These are phyloP conservation scores for Oreohelix idahoensis DNA, from an alignment of 1,140 invertebrate genomes.

Conservation along the genomic window DNA sequence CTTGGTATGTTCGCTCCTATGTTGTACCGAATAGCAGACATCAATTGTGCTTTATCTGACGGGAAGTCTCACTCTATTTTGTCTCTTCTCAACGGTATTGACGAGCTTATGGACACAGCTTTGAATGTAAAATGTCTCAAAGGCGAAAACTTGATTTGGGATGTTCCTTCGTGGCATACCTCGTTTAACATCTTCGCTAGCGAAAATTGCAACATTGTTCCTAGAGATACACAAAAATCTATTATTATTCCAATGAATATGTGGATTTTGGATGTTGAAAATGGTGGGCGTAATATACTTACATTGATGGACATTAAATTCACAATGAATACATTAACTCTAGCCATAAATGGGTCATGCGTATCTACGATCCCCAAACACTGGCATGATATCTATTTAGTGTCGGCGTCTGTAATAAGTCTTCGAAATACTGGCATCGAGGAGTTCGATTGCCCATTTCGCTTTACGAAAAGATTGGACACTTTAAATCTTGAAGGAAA, in stretches of 20 bases:
- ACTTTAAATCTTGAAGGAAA: slow-evolving; percentile 42
- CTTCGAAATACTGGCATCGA: slow-evolving; percentile 20
- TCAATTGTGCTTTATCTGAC: slow-evolving; percentile 2
- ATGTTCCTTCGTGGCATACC: slow-evolving; percentile 23
- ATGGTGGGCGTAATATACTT: background rate
- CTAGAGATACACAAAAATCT: background rate
- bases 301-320: slow-evolving; percentile 31
- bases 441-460: slow-evolving; percentile 27
- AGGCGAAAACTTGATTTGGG: slow-evolving; percentile 20
- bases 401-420: background rate
- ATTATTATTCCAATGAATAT: slow-evolving; percentile 39
- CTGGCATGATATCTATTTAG: slow-evolving; percentile 5
- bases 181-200: slow-evolving; percentile 30
- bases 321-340: slow-evolving; percentile 18
- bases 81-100: slow-evolving; percentile 23
- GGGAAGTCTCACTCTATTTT: background rate
- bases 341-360: slow-evolving; percentile 9
- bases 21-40: background rate
- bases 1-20: slow-evolving; percentile 5
- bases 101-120: slow-evolving; percentile 7
- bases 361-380: background rate
- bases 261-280: slow-evolving; percentile 39
- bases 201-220: slow-evolving; percentile 12
- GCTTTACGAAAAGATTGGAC: slow-evolving; percentile 18
- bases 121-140: background rate